Percentiles rank a stretch among this genome's conserved stretches.
Evolutionary conservation across 2,888 invertebrate genomes (phyloP).

Genomic region (Caenorhabditis doughertyi): DNA sequence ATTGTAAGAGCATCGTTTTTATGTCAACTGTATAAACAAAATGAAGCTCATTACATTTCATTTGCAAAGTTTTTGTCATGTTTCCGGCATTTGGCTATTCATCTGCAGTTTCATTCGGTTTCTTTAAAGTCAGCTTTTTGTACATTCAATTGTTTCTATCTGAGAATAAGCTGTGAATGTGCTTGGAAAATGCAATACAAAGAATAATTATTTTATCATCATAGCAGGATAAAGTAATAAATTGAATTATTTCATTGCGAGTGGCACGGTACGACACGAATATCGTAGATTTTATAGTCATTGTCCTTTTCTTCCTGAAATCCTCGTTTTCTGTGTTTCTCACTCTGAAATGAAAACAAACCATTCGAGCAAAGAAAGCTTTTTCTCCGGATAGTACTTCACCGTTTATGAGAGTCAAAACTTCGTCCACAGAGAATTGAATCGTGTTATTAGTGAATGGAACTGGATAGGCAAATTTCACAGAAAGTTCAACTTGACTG

Average conservation of each 20-base stretch:
- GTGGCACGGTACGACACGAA: constrained; percentile 44
- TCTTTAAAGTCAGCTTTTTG: no score
- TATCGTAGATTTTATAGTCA: constrained; percentile 53
- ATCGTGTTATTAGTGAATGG: constrained; percentile 57
- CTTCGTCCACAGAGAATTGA: constrained; percentile 53
- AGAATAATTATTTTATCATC: background rate
- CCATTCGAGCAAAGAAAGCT: constrained; percentile 54
- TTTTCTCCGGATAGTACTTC: constrained; percentile 36
- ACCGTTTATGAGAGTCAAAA: constrained; percentile 33
- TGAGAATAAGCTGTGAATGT: no score
- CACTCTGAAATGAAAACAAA: background rate
- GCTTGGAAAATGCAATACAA: no score
- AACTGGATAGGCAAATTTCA: constrained; percentile 55
- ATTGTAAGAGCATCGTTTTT: background rate
- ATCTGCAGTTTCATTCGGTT: background rate
- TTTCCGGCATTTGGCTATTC: constrained; percentile 4
- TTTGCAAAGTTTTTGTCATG: background rate
- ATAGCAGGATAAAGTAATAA: background rate
- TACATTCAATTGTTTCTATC: no score
- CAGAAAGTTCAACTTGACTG: constrained; percentile 17
- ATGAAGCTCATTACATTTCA: background rate
- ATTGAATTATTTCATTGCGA: constrained; percentile 23
- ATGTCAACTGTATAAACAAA: constrained; percentile 21
- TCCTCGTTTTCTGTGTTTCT: background rate
- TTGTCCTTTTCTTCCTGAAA: constrained; percentile 48